phyloP scores from a whole-genome alignment of 2,888 invertebrate species.

The Quadroppia sp. region DNA sequence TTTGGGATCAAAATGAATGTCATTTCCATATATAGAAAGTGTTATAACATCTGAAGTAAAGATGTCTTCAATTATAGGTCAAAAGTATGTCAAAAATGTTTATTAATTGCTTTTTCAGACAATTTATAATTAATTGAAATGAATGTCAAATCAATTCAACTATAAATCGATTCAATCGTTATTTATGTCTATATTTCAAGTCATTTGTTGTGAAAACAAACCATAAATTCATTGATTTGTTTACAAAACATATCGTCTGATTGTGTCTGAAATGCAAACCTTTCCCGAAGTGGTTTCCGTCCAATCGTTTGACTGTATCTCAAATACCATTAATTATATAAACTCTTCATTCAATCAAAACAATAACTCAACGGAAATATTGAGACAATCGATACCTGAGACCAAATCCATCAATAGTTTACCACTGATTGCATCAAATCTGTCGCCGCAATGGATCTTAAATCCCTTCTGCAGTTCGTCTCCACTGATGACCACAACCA shows the following conservation, averaged over 20 bases:
- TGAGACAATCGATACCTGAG: conserved; percentile 16
- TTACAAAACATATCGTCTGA: neutral
- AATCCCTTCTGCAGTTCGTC: conserved; percentile 11
- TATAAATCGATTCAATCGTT: neutral
- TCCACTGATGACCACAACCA: neutral
- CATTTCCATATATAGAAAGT: too few relatives aligned
- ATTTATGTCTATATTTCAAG: neutral
- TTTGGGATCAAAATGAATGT: too few relatives aligned
- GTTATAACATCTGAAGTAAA: too few relatives aligned
- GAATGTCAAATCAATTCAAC: too few relatives aligned
- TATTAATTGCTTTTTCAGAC: too few relatives aligned
- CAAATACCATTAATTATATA: conserved; percentile 9
- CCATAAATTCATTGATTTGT: neutral
- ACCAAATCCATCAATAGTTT: neutral
- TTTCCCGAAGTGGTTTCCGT: neutral
- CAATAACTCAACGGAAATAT: neutral
- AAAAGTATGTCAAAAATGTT: too few relatives aligned
- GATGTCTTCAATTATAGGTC: too few relatives aligned
- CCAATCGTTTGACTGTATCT: neutral
- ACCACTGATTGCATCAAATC: neutral
- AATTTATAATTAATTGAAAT: too few relatives aligned
- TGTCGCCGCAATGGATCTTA: conserved; percentile 24
- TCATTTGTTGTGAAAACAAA: neutral
- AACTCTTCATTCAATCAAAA: conserved; percentile 19
- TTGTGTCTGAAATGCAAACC: conserved; percentile 14